Conservation (phyloP, 2,888 invertebrate species). For the Abscondita cerata region DNA sequence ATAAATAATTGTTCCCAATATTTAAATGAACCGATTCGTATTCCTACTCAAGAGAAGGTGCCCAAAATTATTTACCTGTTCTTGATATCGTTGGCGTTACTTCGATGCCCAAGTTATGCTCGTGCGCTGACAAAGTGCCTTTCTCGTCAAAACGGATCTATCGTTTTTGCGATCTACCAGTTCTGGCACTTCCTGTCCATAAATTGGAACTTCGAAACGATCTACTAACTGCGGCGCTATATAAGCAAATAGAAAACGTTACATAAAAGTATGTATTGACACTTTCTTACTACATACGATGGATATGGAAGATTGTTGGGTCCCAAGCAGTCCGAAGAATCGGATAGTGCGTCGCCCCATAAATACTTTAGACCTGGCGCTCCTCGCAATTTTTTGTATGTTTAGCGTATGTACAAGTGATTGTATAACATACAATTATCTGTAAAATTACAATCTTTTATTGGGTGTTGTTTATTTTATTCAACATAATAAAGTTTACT, state of each 20-base stretch:
- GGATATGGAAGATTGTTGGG: constrained; percentile 87
- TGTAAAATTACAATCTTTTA: constrained; percentile 38
- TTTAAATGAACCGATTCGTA: background rate
- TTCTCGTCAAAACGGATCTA: constrained; percentile 80
- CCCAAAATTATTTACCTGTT: constrained; percentile 56
- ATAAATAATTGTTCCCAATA: background rate
- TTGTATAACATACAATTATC: constrained; percentile 45
- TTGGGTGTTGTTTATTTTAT: background rate
- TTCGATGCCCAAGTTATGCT: constrained; percentile 58
- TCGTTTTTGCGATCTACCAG: constrained; percentile 69
- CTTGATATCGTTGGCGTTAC: constrained; percentile 52
- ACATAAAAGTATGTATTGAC: background rate
- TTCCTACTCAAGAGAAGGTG: background rate
- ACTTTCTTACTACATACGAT: constrained; percentile 64
- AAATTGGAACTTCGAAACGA: constrained; percentile 69
- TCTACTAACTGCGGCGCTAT: constrained; percentile 78
- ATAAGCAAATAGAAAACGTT: constrained; percentile 48
- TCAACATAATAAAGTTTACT: too few relatives aligned
- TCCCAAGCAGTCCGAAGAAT: constrained; percentile 78
- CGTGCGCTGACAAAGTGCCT: constrained; percentile 71
- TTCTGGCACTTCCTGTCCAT: constrained; percentile 72
- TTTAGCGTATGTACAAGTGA: constrained; percentile 46
- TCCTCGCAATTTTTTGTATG: constrained; percentile 62
- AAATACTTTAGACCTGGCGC: constrained; percentile 79
- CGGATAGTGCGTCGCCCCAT: constrained; percentile 86